A percentile compares a stretch with the other conserved stretches of the same genome.
These are phyloP conservation scores for Hippasteria phrygiana DNA, from an alignment of 53 echinoderm and acorn worm species.

Conservation along the genomic window DNA sequence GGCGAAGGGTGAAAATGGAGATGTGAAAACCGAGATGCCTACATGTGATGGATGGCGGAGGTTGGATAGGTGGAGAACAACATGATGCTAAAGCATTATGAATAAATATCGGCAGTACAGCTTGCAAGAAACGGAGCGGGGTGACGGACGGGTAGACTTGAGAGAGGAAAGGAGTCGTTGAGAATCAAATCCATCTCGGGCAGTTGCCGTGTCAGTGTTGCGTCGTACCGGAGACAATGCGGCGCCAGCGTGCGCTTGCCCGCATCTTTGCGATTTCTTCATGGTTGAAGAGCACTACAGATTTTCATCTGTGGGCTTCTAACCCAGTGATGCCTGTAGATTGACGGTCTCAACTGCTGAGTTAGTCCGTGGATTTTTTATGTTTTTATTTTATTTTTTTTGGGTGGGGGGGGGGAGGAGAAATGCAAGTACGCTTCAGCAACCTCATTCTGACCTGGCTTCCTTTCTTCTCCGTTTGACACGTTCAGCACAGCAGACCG, in stretches of 20 bases:
- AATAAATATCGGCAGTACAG: slow-evolving; percentile 11
- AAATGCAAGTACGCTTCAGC: slow-evolving; percentile 21
- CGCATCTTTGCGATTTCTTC: slow-evolving; percentile 45
- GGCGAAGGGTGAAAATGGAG: background rate
- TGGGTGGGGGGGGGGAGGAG: background rate
- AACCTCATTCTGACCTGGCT: slow-evolving; percentile 36
- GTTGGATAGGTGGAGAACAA: background rate
- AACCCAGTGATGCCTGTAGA: slow-evolving; percentile 26
- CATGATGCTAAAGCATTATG: slow-evolving; percentile 43
- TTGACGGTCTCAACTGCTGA: background rate
- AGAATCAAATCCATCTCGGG: slow-evolving; percentile 50
- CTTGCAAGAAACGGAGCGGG: background rate
- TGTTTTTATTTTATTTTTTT: background rate
- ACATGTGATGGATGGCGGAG: slow-evolving; percentile 23
- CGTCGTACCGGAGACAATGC: slow-evolving; percentile 44
- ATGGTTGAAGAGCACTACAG: slow-evolving; percentile 39
- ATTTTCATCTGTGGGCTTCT: background rate
- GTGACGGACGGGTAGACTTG: slow-evolving; percentile 23
- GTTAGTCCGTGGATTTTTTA: background rate
- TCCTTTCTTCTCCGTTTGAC: slow-evolving; percentile 51
- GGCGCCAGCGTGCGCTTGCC: slow-evolving; percentile 60
- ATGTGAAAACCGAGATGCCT: slow-evolving; percentile 16
- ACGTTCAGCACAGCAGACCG: slow-evolving; percentile 30
- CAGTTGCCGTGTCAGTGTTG: slow-evolving; percentile 62
- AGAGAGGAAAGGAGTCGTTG: slow-evolving; percentile 22